Conservation (phyloP, 2,113 vertebrate species). For the Chionis minor region DNA sequence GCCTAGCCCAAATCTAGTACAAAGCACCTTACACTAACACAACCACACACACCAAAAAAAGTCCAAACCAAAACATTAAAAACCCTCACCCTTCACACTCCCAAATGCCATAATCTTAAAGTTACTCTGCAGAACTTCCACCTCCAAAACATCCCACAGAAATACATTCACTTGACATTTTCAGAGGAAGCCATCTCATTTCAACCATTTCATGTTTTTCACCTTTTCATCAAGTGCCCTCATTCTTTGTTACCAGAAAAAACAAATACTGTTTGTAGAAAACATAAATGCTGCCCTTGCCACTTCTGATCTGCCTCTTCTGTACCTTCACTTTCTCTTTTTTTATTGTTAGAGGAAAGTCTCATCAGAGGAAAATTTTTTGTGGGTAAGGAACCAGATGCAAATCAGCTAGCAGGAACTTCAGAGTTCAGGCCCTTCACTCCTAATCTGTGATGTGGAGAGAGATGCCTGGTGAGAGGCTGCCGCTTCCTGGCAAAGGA, state of each 20-base stretch:
- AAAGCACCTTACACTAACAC: neutral
- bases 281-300: neutral
- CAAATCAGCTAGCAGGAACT: neutral
- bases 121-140: neutral
- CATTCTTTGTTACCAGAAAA: neutral
- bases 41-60: neutral
- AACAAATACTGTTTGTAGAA: neutral
- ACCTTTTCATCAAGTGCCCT: neutral
- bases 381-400: neutral
- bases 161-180: conserved; percentile 12
- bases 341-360: neutral
- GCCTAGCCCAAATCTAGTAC: neutral
- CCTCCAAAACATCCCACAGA: neutral
- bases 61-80: neutral
- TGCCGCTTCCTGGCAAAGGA: neutral
- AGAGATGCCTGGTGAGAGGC: neutral
- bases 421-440: neutral
- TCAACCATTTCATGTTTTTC: neutral
- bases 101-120: neutral
- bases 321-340: neutral
- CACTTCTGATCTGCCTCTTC: neutral
- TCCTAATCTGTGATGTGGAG: neutral
- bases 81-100: fast-evolving
- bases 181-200: neutral
- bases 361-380: neutral